Base-by-base conservation (phyloP, 1,140 invertebrate genomes). In the Zaprionus lachaisei region DNA sequence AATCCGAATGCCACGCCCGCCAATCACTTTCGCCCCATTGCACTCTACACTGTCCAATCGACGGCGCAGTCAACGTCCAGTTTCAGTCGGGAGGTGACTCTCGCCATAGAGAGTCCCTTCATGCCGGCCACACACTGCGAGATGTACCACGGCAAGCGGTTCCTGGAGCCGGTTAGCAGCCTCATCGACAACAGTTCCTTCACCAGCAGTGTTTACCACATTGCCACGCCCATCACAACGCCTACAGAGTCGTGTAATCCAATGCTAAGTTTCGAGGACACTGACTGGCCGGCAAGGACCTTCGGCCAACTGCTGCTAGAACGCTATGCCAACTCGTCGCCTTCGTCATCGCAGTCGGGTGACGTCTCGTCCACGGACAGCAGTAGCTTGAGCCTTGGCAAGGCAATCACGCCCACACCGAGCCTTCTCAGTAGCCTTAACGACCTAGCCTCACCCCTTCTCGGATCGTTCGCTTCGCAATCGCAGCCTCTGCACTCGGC, bases 91-190 rank as follows among this genome's bases (percentile, higher is more conserved):
- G 65, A 72, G 70, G 65, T 73, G 54, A 80, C 85, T 17, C 44
- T 77, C 5, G 72, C 77, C 22, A 64, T 82, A 58, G 73, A 77
- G 15, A 85, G 71, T 57, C 75, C 84, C n/a, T 62, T 68, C 38
- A 72, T 70, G 3, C 81, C 82, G 7, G 75, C 81, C 12, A 75
- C 78, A 31, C 60, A 72, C 49, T 65, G 79, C 51, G 77, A 79
- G 9, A 65, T 92, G 7, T 92, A 92, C 38, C 91, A 91, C 31
- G 91, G 91, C 66, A 84, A 75, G 70, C 77, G 91, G 1, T 92
- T 91, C 17, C 72, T 92, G 67, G 83, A 92, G 56, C 81, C 86
- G 1, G 68, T 89, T 14, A 77, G 44, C 31, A 83, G 70, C 38
- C 61, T 86, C 15, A 69, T 85, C 51, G 79, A 86, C 17, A 81